Evolutionary conservation across 2,888 invertebrate genomes (phyloP).

Genomic region (Drosophila pseudotakahashii): DNA sequence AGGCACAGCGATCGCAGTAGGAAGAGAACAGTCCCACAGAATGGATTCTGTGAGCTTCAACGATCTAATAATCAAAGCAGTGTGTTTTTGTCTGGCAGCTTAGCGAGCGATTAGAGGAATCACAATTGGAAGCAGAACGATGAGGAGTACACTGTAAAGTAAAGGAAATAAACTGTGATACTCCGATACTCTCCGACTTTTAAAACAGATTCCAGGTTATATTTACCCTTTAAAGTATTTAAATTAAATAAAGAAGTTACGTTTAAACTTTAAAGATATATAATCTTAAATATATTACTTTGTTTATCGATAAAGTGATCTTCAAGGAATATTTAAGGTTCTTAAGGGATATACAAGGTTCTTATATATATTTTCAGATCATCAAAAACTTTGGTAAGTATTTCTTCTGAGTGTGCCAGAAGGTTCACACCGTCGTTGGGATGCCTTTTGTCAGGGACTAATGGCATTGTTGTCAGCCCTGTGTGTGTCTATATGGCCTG

Average conservation of each 20-base stretch:
- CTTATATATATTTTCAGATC: no score
- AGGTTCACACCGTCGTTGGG: constrained; percentile 69
- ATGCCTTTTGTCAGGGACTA: constrained; percentile 63
- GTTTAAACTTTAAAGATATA: no score
- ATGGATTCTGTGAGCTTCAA: constrained; percentile 16
- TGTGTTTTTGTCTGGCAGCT: constrained; percentile 60
- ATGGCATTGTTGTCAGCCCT: constrained; percentile 72
- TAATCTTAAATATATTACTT: no score
- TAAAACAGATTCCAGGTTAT: no score
- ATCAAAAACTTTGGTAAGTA: neutral
- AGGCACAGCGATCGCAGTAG: neutral
- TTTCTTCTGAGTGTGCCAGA: constrained; percentile 17
- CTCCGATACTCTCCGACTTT: no score
- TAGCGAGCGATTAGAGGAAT: constrained; percentile 64
- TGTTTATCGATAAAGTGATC: no score
- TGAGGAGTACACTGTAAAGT: constrained; percentile 39
- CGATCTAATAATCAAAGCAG: constrained; percentile 40
- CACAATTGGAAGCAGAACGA: constrained; percentile 38
- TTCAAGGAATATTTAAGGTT: no score
- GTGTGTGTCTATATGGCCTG: constrained; percentile 57
- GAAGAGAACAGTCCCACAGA: constrained; percentile 15
- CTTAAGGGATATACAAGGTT: no score
- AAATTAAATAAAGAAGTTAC: no score
- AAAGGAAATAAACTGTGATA: no score
- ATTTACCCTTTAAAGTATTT: no score